Conservation (phyloP, 2,888 invertebrate species). For the Venusia cambrica region DNA sequence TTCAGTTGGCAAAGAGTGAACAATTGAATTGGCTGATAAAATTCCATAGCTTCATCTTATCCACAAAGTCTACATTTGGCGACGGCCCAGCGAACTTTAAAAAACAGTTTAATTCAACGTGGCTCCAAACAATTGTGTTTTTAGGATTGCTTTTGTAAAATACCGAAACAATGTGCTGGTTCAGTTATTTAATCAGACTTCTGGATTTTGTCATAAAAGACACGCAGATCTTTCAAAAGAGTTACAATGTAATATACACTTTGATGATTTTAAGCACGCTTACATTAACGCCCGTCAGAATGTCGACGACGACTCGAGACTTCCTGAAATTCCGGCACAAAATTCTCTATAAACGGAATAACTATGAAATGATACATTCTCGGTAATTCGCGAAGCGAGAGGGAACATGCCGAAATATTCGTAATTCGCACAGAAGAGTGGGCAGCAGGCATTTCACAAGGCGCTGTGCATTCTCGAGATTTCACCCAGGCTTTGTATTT, state of each 20-base stretch:
- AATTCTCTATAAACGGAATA: too few relatives aligned
- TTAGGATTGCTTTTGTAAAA: slow-evolving; percentile 3
- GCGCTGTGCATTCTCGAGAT: slow-evolving; percentile 22
- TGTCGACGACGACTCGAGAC: too few relatives aligned
- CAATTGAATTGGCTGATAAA: slow-evolving; percentile 25
- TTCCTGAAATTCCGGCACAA: too few relatives aligned
- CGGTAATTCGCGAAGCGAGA: slow-evolving; percentile 2
- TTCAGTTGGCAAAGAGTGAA: slow-evolving; percentile 22
- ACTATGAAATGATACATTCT: too few relatives aligned
- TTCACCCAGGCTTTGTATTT: too few relatives aligned
- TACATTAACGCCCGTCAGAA: too few relatives aligned
- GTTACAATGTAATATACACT: too few relatives aligned
- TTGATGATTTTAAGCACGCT: too few relatives aligned
- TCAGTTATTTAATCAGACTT: too few relatives aligned
- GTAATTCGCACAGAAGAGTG: slow-evolving; percentile 14
- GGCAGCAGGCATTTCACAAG: slow-evolving; percentile 19
- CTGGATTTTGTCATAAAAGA: too few relatives aligned
- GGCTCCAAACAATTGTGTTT: slow-evolving; percentile 23
- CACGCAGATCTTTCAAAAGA: too few relatives aligned
- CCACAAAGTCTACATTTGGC: slow-evolving; percentile 26
- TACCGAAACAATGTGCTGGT: not conserved
- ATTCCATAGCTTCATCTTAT: slow-evolving; percentile 25
- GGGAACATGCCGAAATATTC: slow-evolving; percentile 12
- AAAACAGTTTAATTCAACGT: slow-evolving; percentile 24
- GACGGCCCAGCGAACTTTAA: slow-evolving; percentile 22